phyloP scores from a whole-genome alignment of 2,888 invertebrate species.

The Margaritifera margaritifera region DNA sequence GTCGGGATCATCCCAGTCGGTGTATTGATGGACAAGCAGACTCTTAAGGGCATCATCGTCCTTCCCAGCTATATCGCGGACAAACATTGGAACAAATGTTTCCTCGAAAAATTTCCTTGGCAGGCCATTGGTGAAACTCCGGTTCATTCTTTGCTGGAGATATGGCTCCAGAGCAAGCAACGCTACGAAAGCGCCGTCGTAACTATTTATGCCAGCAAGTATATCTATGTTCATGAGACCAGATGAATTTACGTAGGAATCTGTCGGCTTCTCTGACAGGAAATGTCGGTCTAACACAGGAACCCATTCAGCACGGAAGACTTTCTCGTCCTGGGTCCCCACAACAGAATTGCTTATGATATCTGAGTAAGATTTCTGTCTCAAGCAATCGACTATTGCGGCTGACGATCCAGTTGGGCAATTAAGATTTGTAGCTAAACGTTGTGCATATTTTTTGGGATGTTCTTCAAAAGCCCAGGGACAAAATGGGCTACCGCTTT shows the following conservation, averaged over 20 bases:
- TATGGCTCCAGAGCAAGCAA: conserved; percentile 25
- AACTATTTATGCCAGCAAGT: conserved; percentile 33
- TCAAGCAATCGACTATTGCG: conserved; percentile 84
- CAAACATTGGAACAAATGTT: conserved; percentile 23
- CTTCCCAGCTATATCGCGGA: conserved; percentile 22
- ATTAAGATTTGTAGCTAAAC: conserved; percentile 87
- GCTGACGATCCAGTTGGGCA: conserved; percentile 80
- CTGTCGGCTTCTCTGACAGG: conserved; percentile 80
- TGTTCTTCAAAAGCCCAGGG: conserved; percentile 94
- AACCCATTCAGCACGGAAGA: conserved; percentile 74
- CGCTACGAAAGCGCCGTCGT: conserved; percentile 42
- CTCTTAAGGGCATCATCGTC: conserved; percentile 12
- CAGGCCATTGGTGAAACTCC: conserved; percentile 14
- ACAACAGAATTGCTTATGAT: conserved; percentile 35
- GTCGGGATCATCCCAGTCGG: conserved; percentile 25
- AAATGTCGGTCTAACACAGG: conserved; percentile 94
- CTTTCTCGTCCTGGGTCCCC: conserved; percentile 47
- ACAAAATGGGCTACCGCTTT: conserved; percentile 91
- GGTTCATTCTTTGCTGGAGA: conserved; percentile 12
- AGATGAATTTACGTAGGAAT: conserved; percentile 16
- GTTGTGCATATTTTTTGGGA: conserved; percentile 82
- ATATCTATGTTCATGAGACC: conserved; percentile 28
- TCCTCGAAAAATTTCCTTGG: conserved; percentile 24
- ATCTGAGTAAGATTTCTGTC: conserved; percentile 60
- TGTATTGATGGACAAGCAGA: conserved; percentile 29